phyloP scores from a whole-genome alignment of 2,113 vertebrate genomes.

The Polypterus senegalus region DNA sequence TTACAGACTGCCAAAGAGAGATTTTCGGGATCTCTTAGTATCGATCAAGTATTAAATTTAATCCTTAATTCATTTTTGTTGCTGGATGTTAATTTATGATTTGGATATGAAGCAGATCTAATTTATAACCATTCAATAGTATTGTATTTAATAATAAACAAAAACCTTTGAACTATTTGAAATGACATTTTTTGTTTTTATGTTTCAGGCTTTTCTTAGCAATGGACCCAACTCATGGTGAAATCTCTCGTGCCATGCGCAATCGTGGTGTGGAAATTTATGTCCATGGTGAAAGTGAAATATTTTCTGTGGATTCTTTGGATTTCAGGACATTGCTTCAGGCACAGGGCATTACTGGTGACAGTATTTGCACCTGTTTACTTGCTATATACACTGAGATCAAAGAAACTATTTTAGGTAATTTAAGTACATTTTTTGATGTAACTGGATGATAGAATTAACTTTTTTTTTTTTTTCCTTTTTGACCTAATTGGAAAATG shows the following conservation, averaged over 20 bases:
- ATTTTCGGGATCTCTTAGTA: too few species aligned
- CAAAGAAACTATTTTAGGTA: slow-evolving; percentile 65
- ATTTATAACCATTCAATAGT: too few species aligned
- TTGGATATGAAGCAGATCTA: too few species aligned
- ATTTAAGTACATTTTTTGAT: slow-evolving; percentile 15
- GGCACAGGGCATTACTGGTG: slow-evolving; percentile 68
- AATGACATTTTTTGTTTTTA: not conserved
- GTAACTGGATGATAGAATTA: too few species aligned
- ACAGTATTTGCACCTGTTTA: slow-evolving; percentile 69
- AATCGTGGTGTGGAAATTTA: slow-evolving; percentile 90
- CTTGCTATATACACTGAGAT: slow-evolving; percentile 64
- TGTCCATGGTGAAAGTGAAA: slow-evolving; percentile 68
- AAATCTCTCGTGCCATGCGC: slow-evolving; percentile 94
- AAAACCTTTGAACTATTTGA: too few species aligned
- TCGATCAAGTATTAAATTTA: too few species aligned
- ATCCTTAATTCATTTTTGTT: too few species aligned
- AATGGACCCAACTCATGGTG: slow-evolving; percentile 87
- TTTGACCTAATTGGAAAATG: too few species aligned
- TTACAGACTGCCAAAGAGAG: too few species aligned
- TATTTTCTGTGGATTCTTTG: slow-evolving; percentile 45
- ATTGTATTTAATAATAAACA: too few species aligned
- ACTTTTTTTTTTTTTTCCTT: too few species aligned
- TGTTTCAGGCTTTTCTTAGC: slow-evolving; percentile 76
- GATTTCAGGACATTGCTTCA: slow-evolving; percentile 81
- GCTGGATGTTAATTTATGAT: too few species aligned